Base-by-base conservation (phyloP, 1,140 invertebrate genomes). In the Saccostrea cuccullata region DNA sequence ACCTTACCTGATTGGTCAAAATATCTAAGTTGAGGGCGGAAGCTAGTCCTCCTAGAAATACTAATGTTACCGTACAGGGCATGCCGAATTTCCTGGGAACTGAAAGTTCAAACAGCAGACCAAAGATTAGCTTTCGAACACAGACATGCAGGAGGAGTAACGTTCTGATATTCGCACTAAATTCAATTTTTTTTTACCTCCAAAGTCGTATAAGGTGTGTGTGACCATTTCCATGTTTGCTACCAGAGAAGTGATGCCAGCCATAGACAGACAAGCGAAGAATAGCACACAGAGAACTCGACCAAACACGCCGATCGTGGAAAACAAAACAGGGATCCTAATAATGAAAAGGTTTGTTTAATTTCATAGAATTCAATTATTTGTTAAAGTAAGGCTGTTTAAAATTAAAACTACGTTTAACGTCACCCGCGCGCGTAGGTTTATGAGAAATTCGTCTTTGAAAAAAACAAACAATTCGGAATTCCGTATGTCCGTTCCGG, bases 241-340 rank as follows among this genome's bases (percentile, higher is more conserved):
- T 70, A 93, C 92, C 13, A 93, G 88, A 11, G 93, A 93, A 0
- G 92, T 93, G 0, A 93, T 64, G 23, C 94, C 94, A 73, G 93
- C 92, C 56, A 94, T 91, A 0, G 92, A 92, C 20, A 94, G 85
- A 89, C 92, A 93, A 17, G 93, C 84, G 67, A 94, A 94, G 86
- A 93, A 94, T 12, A 94, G 55, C 13, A 91, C 58, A 15, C 87
- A 85, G 26, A 94, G 23, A 0, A 92, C 91, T 17, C 92, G 90
- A 67, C 93, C 93, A 88, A 93, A 91, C 15, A 64, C 82, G 8
- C 92, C 93, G 11, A 93, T 85, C 1, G 91, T 91, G 4, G 91
- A 87, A 88, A 94, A 93, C 23, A 94, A 84, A 0, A 93, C 93
- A 9, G 94, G 94, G 30, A 94, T 92, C 93, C 93, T 94, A 86